Evolutionary conservation across 2,113 vertebrate species (phyloP).

Genomic region (Cebidichthys violaceus): DNA sequence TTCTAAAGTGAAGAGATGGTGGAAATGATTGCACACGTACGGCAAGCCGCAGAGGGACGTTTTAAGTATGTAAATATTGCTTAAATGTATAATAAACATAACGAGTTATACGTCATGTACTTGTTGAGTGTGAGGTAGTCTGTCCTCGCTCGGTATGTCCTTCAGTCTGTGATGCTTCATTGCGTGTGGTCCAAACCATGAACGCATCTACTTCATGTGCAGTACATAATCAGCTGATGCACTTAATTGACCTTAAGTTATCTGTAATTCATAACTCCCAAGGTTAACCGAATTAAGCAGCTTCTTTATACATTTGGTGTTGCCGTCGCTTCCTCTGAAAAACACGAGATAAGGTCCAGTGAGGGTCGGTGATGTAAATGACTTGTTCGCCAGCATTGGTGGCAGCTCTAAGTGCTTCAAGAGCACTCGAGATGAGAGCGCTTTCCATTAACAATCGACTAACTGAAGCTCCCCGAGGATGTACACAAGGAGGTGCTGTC

Average conservation of each 20-base stretch:
- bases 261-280: neutral
- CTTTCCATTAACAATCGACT: neutral
- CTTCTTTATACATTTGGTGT: neutral
- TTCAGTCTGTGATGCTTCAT: constrained; percentile 41
- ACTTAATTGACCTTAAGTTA: neutral
- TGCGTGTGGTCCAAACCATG: constrained; percentile 2
- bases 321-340: neutral
- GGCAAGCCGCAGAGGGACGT: constrained; percentile 25
- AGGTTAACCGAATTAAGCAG: constrained; percentile 17
- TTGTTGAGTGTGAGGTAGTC: constrained; percentile 22
- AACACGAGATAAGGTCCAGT: neutral
- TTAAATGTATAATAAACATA: constrained; percentile 61
- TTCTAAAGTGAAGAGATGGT: constrained; percentile 13
- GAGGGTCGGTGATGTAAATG: neutral
- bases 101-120: constrained; percentile 28
- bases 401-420: neutral
- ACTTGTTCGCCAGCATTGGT: neutral
- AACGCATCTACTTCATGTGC: neutral
- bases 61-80: constrained; percentile 73
- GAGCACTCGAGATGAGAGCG: neutral
- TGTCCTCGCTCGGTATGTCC: constrained; percentile 51
- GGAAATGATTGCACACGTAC: neutral
- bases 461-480: neutral
- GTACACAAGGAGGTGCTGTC: neutral
- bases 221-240: neutral